Base-by-base conservation (phyloP, 2,888 invertebrate species). In the Brenthis daphne region DNA sequence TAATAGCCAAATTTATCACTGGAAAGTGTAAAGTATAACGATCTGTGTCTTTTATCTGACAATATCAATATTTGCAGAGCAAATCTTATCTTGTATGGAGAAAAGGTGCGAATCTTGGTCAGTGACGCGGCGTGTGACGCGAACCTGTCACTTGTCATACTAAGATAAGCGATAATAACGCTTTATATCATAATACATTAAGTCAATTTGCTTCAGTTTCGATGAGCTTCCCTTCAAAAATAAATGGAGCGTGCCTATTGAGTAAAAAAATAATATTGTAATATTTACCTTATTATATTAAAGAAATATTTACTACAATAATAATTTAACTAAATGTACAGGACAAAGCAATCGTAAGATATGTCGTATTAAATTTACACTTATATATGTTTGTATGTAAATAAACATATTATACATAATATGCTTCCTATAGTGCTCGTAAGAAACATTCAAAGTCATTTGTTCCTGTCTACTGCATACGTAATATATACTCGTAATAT, bases 21-120 rank as follows among this genome's bases (percentile, higher is more conserved):
- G 75, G 80, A 86, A 86, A 88, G 87, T 85, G 89, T 83, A 89
- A 88, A 89, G 89, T 89, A 84, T 89, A 89, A 89, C 87, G 89
- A 89, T 89, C 89, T 87, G 82, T 80, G 82, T 80, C 79, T 76
- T 79, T 88, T 89, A 88, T 89, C 89, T 80, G 64, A 57, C 76
- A 79, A 77, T 77, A 76, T 84, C 81, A 89, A 89, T 89, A 88
- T 90, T 89, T 83, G 85, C 77, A 67, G 72, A 76, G 75, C 74
- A 76, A 82, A 85, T 85, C 87, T 89, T 88, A 88, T 89, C 87
- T 75, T 75, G 75, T 77, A 80, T 79, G 83, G 84, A 80, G 82
- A 85, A 85, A 82, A 82, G 81, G 82, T 82, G 85, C 83, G 83
- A 86, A 87, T 83, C 86, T 82, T 83, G 83, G 81, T 80, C 77